Base-by-base conservation (phyloP, 2,888 invertebrate genomes). In the Sminthurides aquaticus region DNA sequence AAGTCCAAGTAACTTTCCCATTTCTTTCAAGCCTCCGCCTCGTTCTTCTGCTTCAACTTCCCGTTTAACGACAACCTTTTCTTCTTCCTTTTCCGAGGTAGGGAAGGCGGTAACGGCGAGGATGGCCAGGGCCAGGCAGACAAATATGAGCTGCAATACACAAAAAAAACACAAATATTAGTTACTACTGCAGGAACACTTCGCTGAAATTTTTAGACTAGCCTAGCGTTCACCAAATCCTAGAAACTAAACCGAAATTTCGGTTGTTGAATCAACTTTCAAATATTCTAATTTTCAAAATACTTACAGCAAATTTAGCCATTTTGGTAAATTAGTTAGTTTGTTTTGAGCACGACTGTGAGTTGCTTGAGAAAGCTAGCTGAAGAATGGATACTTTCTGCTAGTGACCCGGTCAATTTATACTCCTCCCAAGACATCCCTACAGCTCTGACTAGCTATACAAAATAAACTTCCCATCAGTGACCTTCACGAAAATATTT, bases 131-230 rank as follows among this genome's bases (percentile, higher is more conserved):
- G 20, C 20, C 11, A 52, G 22, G 52, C 52, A 52, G 5, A 20
- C 20, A 8, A 52, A 20, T 52, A 52, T 5, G 5, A 52, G 20
- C 52, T 52, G 52, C 3, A 52, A 52, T 15, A 52, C 5, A 52
- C 5, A 8, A 20, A 20, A 20, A 52, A 52, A 22, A 8, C 5
- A 5, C 20, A 52, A 5, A 52, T 8, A 52, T n/a, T n/a, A n/a
- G n/a, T n/a, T n/a, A n/a, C n/a, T n/a, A n/a, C 52, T 52, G 8
- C 5, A 52, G 52, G 20, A 52, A 52, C 52, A 52, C 52, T 52
- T 52, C 52, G 22, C 5, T 18, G 43, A 8, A 8, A 43, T 43
- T 43, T 18, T 18, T 8, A 43, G 43, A 43, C 8, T 18, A 18
- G 8, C 43, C 18, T 43, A 11, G 43, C 8, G 43, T n/a, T n/a